These are phyloP conservation scores for Etheostoma spectabile DNA, from an alignment of 2,113 vertebrate genomes.

Conservation along the genomic window DNA sequence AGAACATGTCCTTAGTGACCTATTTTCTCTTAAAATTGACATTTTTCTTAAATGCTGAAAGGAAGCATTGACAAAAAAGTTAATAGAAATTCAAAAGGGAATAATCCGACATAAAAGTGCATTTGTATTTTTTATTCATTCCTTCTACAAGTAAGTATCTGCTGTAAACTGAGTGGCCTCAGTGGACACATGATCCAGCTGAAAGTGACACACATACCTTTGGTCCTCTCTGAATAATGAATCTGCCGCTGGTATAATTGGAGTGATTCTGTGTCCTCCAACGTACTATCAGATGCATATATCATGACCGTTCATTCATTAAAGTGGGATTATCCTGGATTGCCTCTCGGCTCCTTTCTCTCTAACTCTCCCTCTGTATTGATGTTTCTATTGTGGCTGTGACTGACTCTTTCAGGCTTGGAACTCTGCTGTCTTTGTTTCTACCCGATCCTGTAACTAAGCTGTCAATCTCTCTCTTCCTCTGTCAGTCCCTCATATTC, in stretches of 20 bases:
- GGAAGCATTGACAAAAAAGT: not conserved
- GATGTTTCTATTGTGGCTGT: constrained; percentile 29
- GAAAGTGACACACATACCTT: constrained; percentile 76
- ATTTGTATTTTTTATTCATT: constrained; percentile 1
- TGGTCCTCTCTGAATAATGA: constrained; percentile 90
- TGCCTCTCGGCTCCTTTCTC: constrained; percentile 35
- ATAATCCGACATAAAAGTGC: not conserved
- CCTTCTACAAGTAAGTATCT: constrained; percentile 1
- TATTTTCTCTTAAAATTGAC: constrained; percentile 24
- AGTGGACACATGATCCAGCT: constrained; percentile 68
- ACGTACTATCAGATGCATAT: constrained; percentile 84
- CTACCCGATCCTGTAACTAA: constrained; percentile 30
- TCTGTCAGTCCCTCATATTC: constrained; percentile 4
- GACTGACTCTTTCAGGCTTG: constrained; percentile 10
- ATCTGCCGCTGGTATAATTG: constrained; percentile 81
- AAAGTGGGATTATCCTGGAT: constrained; percentile 66
- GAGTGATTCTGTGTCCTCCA: constrained; percentile 87
- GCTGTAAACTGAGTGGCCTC: constrained; percentile 60
- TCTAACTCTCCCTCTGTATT: constrained; percentile 4
- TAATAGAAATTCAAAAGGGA: not conserved
- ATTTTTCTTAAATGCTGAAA: constrained; percentile 8
- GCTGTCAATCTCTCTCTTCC: constrained; percentile 10
- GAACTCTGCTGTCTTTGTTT: constrained; percentile 25
- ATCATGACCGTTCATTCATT: constrained; percentile 85
- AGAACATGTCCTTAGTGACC: not conserved